These are phyloP conservation scores for Trochalopteron elliotii DNA, from an alignment of 2,113 vertebrate genomes.

Conservation along the genomic window DNA sequence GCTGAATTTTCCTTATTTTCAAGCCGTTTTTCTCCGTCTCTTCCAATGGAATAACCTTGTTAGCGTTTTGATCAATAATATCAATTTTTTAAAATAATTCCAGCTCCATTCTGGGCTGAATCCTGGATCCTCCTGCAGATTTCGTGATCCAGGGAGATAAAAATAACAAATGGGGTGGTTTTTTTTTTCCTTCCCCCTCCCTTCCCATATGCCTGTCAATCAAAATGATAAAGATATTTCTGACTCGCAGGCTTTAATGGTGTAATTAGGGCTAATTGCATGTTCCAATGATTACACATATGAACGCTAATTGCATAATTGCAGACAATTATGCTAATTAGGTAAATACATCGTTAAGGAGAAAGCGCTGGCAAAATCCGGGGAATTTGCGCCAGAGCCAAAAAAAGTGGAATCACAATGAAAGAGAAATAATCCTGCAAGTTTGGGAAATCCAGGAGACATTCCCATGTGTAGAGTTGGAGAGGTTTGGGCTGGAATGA, in stretches of 20 bases:
- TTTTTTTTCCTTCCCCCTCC: rapidly evolving
- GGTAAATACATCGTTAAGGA: slow-evolving; percentile 63
- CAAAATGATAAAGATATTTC: slow-evolving; percentile 61
- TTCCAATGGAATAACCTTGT: background rate
- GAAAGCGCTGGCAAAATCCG: slow-evolving; percentile 35
- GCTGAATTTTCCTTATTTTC: background rate
- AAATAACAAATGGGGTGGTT: slow-evolving; percentile 2
- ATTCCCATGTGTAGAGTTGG: rapidly evolving
- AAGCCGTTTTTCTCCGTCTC: background rate
- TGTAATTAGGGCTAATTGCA: slow-evolving; percentile 66
- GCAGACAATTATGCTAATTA: slow-evolving; percentile 56
- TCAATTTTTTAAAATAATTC: background rate
- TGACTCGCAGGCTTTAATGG: slow-evolving; percentile 53
- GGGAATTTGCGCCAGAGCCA: background rate
- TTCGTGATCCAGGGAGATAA: slow-evolving; percentile 22
- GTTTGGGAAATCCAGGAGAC: background rate
- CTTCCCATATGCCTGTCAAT: slow-evolving; percentile 7
- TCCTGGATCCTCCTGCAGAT: background rate
- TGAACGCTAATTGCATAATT: slow-evolving; percentile 68
- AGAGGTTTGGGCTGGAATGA: background rate
- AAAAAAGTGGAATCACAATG: background rate
- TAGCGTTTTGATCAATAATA: background rate
- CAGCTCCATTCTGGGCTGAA: background rate
- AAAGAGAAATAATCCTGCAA: background rate
- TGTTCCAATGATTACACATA: slow-evolving; percentile 72